phyloP scores from a whole-genome alignment of 2,113 vertebrate species.

The Bubo scandiacus region DNA sequence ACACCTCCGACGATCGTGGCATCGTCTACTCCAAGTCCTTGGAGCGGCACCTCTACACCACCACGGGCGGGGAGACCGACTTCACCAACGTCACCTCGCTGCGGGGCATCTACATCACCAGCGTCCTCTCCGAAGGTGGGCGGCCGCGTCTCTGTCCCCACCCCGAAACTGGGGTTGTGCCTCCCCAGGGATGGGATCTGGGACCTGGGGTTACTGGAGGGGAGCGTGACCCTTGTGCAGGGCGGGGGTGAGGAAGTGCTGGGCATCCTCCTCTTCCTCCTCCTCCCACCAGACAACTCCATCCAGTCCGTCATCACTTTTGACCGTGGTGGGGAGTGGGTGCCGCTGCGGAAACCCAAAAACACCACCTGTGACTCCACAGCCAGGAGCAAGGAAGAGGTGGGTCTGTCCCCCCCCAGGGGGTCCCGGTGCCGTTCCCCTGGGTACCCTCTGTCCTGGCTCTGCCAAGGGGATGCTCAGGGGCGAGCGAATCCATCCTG shows the following conservation, averaged over 20 bases:
- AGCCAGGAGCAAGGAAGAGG: conserved; percentile 83
- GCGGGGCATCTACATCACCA: conserved; percentile 89
- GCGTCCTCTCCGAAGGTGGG: conserved; percentile 85
- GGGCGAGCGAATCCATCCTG: neutral
- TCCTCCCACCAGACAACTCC: conserved; percentile 62
- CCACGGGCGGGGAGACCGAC: conserved; percentile 87
- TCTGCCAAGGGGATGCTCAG: neutral
- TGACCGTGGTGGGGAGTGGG: conserved; percentile 91
- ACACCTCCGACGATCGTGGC: conserved; percentile 90
- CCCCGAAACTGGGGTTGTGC: no score
- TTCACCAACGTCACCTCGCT: conserved; percentile 94
- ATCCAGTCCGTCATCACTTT: conserved; percentile 91
- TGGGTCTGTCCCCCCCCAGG: conserved; percentile 22
- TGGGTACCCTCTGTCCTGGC: accelerated
- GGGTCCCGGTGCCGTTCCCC: accelerated
- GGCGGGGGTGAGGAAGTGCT: accelerated
- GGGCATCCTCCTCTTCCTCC: neutral
- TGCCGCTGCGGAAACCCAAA: conserved; percentile 81
- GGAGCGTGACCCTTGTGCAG: neutral
- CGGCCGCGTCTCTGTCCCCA: no score
- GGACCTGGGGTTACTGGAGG: neutral
- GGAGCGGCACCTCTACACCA: conserved; percentile 90
- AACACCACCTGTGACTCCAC: conserved; percentile 85
- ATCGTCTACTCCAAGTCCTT: conserved; percentile 93
- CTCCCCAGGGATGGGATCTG: neutral